A percentile compares a stretch with the other conserved stretches of the same genome.
Conservation (phyloP, 2,888 invertebrate species). For the Troides helena region DNA sequence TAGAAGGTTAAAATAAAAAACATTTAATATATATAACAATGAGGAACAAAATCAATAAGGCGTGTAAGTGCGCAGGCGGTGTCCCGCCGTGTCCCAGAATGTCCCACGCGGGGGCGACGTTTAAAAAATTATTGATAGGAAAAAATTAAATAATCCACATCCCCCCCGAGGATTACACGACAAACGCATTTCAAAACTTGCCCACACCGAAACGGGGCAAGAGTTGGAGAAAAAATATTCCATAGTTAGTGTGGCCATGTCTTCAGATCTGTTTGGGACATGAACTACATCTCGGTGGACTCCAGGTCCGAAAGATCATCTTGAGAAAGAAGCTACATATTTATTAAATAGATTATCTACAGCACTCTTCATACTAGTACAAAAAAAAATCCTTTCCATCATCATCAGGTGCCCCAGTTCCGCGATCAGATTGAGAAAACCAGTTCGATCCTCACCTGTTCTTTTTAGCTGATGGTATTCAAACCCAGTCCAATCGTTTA, state of each 20-base stretch:
- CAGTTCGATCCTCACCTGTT: too few species aligned
- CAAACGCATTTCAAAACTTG: conserved; percentile 73
- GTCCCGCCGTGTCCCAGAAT: conserved; percentile 40
- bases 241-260: conserved; percentile 40
- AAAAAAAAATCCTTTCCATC: too few species aligned
- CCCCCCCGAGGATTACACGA: conserved; percentile 76
- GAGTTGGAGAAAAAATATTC: conserved; percentile 37
- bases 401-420: too few species aligned
- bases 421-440: too few species aligned
- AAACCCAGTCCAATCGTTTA: too few species aligned
- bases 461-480: too few species aligned
- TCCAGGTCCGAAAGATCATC: too few species aligned
- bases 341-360: too few species aligned
- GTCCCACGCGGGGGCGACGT: conserved; percentile 62
- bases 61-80: conserved; percentile 34
- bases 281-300: too few species aligned
- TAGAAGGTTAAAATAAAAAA: too few species aligned
- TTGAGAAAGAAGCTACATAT: too few species aligned
- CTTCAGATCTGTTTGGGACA: conserved; percentile 31
- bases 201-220: conserved; percentile 66
- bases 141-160: conserved; percentile 70
- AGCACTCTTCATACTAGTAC: too few species aligned
- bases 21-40: conserved; percentile 8
- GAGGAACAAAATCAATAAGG: conserved; percentile 57
- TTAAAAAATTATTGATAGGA: conserved; percentile 67